phyloP scores from a whole-genome alignment of 2,888 invertebrate genomes.

The Pollenia amentaria region DNA sequence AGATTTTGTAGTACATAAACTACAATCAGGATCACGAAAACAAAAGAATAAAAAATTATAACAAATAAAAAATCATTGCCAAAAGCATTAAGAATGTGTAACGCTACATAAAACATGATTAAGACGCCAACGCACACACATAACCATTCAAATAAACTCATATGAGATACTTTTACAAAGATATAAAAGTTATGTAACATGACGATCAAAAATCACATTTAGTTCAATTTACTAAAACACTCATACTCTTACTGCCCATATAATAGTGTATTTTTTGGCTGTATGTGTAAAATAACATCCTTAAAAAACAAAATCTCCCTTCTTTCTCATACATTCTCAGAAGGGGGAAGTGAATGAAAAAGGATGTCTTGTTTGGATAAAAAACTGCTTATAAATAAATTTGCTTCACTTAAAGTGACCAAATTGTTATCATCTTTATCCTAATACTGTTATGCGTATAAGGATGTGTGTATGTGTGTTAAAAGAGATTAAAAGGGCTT shows the following conservation, averaged over 20 bases:
- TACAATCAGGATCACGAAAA: constrained; percentile 51
- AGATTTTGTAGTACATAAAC: constrained; percentile 64
- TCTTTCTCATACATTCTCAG: neutral
- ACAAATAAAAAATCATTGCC: constrained; percentile 70
- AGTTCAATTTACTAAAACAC: constrained; percentile 83
- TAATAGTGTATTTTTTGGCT: neutral
- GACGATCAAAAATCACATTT: constrained; percentile 82
- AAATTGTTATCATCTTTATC: constrained; percentile 83
- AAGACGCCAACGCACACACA: constrained; percentile 66
- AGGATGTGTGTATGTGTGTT: constrained; percentile 17
- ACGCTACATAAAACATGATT: constrained; percentile 84
- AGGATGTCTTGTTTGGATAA: constrained; percentile 71
- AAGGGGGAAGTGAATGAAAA: constrained; percentile 19
- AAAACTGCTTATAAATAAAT: constrained; percentile 84
- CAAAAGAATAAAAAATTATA: constrained; percentile 30
- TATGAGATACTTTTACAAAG: constrained; percentile 1
- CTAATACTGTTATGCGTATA: constrained; percentile 76
- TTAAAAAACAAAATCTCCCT: constrained; percentile 46
- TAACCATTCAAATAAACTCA: neutral
- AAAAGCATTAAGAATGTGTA: constrained; percentile 79
- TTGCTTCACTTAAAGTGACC: constrained; percentile 84
- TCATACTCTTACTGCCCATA: constrained; percentile 41
- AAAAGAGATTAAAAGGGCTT: constrained; percentile 83
- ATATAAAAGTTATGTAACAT: constrained; percentile 78
- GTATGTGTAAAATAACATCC: constrained; percentile 9